Conservation (phyloP, 2,888 invertebrate species). For the Caprella mutica region DNA sequence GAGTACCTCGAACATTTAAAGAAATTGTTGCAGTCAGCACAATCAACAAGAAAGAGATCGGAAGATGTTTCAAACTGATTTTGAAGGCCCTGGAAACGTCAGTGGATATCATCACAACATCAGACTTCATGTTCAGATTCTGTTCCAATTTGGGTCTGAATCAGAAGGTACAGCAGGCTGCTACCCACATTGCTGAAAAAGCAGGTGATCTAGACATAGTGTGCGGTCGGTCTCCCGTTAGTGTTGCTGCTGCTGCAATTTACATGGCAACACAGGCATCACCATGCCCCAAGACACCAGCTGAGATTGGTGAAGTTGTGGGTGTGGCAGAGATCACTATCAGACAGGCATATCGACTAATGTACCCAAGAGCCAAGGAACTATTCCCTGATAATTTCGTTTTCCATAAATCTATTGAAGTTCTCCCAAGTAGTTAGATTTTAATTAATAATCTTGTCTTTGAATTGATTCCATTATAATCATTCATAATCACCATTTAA, state of each 20-base stretch:
- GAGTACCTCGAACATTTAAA: slow-evolving; percentile 92
- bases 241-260: slow-evolving; percentile 97
- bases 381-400: slow-evolving; percentile 93
- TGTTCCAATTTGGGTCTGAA: slow-evolving; percentile 79
- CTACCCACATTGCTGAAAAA: slow-evolving; percentile 90
- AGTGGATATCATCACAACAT: slow-evolving; percentile 93
- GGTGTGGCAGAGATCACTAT: slow-evolving; percentile 98
- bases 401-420: slow-evolving; percentile 85
- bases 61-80: slow-evolving; percentile 93
- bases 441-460: no score
- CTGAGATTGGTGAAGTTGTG: slow-evolving; percentile 95
- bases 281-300: slow-evolving; percentile 82
- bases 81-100: slow-evolving; percentile 91
- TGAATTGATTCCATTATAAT: no score
- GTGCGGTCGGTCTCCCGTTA: slow-evolving; percentile 94
- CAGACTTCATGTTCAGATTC: slow-evolving; percentile 98
- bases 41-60: slow-evolving; percentile 98
- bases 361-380: slow-evolving; percentile 83
- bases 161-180: slow-evolving; percentile 70
- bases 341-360: slow-evolving; percentile 87
- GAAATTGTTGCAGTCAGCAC: slow-evolving; percentile 99
- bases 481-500: no score
- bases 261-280: slow-evolving; percentile 99
- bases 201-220: slow-evolving; percentile 95
- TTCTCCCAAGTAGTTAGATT: no score